Percentiles rank a stretch among this genome's conserved stretches.
Conservation (phyloP, 2,797 vertebrate species). For the Anas capensis region DNA sequence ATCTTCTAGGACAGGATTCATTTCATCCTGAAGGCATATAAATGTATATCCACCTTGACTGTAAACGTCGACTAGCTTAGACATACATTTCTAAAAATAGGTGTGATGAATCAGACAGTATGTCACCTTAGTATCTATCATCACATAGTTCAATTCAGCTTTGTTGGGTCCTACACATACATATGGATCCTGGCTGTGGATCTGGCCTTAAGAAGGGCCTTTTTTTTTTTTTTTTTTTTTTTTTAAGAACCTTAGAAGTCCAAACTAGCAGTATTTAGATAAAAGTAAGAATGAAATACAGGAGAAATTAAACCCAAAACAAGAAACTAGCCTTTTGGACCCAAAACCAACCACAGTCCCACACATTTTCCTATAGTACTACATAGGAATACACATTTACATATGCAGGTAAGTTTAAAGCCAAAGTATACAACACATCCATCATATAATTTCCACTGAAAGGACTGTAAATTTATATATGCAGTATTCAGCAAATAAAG, state of each 20-base stretch:
- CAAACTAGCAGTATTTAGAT: neutral
- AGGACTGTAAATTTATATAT: neutral
- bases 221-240: neutral
- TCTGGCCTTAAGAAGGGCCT: neutral
- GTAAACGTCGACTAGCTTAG: slow-evolving; percentile 2
- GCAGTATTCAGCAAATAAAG: neutral
- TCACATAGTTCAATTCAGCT: neutral
- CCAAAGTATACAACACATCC: neutral
- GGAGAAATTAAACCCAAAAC: neutral
- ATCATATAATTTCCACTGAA: neutral
- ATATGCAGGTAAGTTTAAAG: neutral
- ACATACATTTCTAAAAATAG: neutral
- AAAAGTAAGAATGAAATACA: neutral
- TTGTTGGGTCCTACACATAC: neutral
- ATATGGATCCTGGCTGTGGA: neutral
- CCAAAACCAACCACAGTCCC: neutral
- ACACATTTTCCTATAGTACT: neutral
- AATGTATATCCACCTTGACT: neutral
- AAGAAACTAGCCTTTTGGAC: neutral
- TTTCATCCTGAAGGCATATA: neutral
- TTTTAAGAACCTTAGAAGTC: neutral
- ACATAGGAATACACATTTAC: neutral
- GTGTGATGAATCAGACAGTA: slow-evolving; percentile 8
- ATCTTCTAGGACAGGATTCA: neutral
- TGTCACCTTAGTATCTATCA: neutral